These are phyloP conservation scores for Drosophila quadrilineata DNA, from an alignment of 1,140 invertebrate species.

Conservation along the genomic window DNA sequence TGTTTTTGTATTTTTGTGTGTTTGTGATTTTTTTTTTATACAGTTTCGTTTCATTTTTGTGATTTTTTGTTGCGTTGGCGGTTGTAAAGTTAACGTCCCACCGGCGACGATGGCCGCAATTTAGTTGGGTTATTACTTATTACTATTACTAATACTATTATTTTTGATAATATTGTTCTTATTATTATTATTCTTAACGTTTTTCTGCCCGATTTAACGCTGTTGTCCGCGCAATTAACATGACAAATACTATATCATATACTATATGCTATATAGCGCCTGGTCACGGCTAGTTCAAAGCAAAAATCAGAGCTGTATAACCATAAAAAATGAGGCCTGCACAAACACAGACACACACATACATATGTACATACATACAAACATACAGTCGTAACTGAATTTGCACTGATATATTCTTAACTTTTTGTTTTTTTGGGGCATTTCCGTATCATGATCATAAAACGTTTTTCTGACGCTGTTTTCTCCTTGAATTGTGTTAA, in stretches of 20 bases:
- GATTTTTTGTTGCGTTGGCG: constrained; percentile 13
- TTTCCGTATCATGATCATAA: constrained; percentile 48
- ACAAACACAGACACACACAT: background rate
- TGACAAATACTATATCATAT: too few species aligned
- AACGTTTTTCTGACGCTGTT: constrained; percentile 50
- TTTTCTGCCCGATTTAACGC: background rate
- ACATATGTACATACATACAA: background rate
- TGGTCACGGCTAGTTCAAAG: constrained; percentile 58
- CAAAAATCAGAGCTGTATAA: constrained; percentile 67
- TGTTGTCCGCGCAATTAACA: constrained; percentile 22
- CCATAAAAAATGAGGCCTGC: constrained; percentile 46
- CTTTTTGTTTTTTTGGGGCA: too few species aligned
- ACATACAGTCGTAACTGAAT: background rate
- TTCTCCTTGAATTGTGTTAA: constrained; percentile 18
- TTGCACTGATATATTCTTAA: constrained; percentile 16
- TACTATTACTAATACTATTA: constrained; percentile 34
- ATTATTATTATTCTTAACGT: constrained; percentile 6
- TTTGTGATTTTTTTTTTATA: constrained; percentile 21
- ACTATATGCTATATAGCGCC: too few species aligned
- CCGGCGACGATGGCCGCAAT: constrained; percentile 22
- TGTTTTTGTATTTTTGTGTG: constrained; percentile 4
- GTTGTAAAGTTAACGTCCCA: constrained; percentile 28
- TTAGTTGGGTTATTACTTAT: constrained; percentile 24
- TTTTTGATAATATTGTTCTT: constrained; percentile 28
- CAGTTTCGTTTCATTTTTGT: background rate